phyloP scores from a whole-genome alignment of 2,113 vertebrate species.

The Ginglymostoma cirratum region DNA sequence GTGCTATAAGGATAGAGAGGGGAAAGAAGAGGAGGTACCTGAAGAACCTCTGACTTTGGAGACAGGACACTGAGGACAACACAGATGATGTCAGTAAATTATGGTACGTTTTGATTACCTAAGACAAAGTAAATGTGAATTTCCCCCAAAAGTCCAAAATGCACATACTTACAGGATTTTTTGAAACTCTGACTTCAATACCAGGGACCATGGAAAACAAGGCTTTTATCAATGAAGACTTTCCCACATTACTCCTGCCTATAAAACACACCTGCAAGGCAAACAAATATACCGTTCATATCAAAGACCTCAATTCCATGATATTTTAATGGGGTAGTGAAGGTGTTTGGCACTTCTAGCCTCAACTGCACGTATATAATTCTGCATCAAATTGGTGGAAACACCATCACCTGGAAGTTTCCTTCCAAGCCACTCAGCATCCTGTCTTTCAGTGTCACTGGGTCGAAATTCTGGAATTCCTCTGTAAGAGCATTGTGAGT shows the following conservation, averaged over 20 bases:
- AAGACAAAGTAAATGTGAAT: neutral
- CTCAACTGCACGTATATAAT: neutral
- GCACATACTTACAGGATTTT: conserved; percentile 72
- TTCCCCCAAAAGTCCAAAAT: neutral
- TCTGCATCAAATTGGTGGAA: too few relatives aligned
- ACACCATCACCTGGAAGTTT: too few relatives aligned
- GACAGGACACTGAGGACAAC: neutral
- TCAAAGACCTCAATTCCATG: neutral
- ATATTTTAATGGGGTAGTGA: too few relatives aligned
- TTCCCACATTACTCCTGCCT: conserved; percentile 91
- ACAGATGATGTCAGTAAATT: neutral
- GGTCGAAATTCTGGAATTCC: too few relatives aligned
- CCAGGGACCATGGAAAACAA: conserved; percentile 81
- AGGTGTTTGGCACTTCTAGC: neutral
- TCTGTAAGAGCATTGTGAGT: too few relatives aligned
- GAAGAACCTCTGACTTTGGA: neutral
- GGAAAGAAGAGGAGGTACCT: too few relatives aligned
- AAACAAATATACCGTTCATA: conserved; percentile 18
- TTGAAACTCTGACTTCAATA: conserved; percentile 83
- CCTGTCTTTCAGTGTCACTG: too few relatives aligned
- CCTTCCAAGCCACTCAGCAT: too few relatives aligned
- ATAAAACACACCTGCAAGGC: conserved; percentile 81
- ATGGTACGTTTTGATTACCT: neutral
- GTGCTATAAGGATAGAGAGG: too few relatives aligned
- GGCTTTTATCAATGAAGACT: conserved; percentile 81